These are phyloP conservation scores for Sinohyriopsis cumingii DNA, from an alignment of 2,888 invertebrate species.

Conservation along the genomic window DNA sequence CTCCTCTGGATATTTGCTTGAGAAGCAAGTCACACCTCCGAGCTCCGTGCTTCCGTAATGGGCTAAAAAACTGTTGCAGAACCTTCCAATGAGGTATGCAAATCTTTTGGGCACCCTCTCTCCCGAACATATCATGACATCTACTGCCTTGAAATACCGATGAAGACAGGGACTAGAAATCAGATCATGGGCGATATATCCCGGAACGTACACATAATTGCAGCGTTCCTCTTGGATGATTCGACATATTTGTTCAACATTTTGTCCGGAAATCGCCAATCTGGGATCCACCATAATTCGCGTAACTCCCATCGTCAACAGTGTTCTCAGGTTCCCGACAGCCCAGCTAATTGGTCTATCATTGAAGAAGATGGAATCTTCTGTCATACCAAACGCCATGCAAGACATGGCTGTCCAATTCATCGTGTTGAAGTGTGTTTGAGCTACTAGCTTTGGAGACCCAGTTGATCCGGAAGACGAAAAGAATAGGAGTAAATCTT, in stretches of 20 bases:
- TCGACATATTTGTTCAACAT: conserved; percentile 14
- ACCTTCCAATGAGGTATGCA: conserved; percentile 6
- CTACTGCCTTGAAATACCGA: conserved; percentile 16
- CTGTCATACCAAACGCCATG: conserved; percentile 2
- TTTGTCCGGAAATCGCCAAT: conserved; percentile 17
- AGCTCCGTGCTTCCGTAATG: conserved; percentile 25
- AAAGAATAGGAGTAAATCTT: conserved; percentile 21
- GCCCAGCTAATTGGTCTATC: conserved; percentile 31
- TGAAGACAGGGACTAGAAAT: conserved; percentile 4
- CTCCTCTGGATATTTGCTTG: conserved; percentile 1
- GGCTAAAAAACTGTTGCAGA: conserved; percentile 6
- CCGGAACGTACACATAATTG: conserved; percentile 27
- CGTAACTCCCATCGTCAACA: conserved; percentile 21
- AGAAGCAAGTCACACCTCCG: conserved; percentile 10
- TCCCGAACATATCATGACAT: conserved; percentile 14
- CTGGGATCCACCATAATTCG: conserved; percentile 24
- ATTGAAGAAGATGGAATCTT: conserved; percentile 12
- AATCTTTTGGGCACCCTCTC: conserved; percentile 15
- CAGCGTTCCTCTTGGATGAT: conserved; percentile 27
- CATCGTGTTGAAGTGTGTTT: conserved; percentile 24
- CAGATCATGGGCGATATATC: conserved; percentile 23
- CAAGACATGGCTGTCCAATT: conserved; percentile 14
- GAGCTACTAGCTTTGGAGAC: conserved; percentile 20
- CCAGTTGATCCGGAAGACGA: conserved; percentile 34
- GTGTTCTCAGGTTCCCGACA: conserved; percentile 25